Evolutionary conservation across 2,797 vertebrate genomes (phyloP).

Genomic region (Argentina silus): DNA sequence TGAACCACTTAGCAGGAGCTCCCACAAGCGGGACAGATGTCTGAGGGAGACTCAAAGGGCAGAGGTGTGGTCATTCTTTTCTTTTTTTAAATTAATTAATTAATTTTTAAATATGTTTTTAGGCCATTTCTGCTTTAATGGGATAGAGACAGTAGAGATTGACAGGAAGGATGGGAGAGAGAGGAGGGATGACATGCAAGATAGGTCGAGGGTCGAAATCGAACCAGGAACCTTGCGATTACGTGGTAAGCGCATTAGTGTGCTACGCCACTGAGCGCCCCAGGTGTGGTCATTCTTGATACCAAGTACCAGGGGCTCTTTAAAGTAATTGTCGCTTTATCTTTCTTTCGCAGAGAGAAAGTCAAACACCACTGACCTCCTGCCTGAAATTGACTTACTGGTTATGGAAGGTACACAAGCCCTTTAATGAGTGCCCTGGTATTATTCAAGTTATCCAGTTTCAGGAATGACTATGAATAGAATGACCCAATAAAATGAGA

Average conservation of each 20-base stretch:
- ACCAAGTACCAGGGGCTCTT: constrained; percentile 44
- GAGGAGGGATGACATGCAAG: no score
- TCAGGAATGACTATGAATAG: not conserved
- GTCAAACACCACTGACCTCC: constrained; percentile 89
- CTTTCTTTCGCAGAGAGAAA: constrained; percentile 88
- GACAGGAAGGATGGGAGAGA: no score
- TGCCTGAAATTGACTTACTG: constrained; percentile 96
- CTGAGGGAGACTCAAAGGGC: not conserved
- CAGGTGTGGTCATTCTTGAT: constrained; percentile 17
- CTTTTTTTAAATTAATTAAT: no score
- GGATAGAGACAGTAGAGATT: no score
- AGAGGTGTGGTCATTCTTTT: constrained; percentile 21
- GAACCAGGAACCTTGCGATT: no score
- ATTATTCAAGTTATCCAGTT: not conserved
- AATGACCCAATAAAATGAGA: no score
- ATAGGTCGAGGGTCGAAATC: no score
- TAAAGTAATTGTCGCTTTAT: constrained; percentile 81
- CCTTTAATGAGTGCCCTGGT: not conserved
- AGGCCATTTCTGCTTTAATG: no score
- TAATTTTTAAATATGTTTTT: no score
- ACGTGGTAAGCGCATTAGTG: no score
- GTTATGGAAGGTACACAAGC: constrained; percentile 88
- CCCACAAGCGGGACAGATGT: not conserved
- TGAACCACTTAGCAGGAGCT: not conserved
- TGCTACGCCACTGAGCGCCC: no score